phyloP scores from a whole-genome alignment of 2,113 vertebrate species.

The Clupea harengus region DNA sequence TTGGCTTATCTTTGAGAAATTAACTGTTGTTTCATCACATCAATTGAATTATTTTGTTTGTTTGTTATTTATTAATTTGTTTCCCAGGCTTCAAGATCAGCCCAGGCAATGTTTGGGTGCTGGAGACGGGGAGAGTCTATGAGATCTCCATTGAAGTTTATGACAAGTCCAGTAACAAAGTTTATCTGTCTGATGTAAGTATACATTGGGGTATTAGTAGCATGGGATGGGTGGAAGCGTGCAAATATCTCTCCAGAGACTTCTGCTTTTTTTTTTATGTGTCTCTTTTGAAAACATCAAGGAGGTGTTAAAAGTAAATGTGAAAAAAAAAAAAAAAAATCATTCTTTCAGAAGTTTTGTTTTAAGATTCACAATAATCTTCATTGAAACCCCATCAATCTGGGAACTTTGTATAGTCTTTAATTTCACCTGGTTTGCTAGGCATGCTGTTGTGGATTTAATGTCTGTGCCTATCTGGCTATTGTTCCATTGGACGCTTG shows the following conservation, averaged over 20 bases:
- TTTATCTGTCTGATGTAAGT: constrained; percentile 91
- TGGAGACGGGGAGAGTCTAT: constrained; percentile 83
- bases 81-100: constrained; percentile 82
- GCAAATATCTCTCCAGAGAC: background rate
- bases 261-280: background rate
- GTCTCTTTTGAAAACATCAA: background rate
- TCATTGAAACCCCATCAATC: background rate
- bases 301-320: background rate
- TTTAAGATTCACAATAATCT: background rate
- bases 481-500: no score
- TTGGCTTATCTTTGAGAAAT: background rate
- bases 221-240: background rate
- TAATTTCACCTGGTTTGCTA: no score
- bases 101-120: constrained; percentile 91
- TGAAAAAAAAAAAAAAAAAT: background rate
- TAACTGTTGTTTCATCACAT: background rate
- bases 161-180: constrained; percentile 88
- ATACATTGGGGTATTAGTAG: background rate
- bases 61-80: constrained; percentile 16
- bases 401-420: background rate
- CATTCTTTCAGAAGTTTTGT: background rate
- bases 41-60: background rate
- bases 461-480: no score
- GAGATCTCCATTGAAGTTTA: constrained; percentile 85
- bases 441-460: no score